phyloP scores from a whole-genome alignment of 1,140 invertebrate genomes.

The Oscheius sp. region DNA sequence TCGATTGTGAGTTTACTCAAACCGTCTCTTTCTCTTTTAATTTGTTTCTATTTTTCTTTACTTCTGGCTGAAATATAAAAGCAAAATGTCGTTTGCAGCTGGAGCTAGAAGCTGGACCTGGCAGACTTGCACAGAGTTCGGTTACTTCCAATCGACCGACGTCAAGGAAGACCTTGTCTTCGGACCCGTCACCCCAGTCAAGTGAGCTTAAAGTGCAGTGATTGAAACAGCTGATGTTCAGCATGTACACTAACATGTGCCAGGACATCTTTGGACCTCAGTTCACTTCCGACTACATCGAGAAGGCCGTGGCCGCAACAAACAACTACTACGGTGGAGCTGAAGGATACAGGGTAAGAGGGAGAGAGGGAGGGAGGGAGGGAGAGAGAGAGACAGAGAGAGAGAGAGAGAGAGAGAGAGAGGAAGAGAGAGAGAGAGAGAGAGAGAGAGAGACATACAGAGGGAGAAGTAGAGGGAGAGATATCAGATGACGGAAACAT shows the following conservation, averaged over 20 bases:
- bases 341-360: constrained; percentile 73
- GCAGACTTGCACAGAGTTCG: constrained; percentile 92
- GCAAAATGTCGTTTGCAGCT: constrained; percentile 26
- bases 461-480: constrained; percentile 73
- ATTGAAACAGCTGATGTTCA: constrained; percentile 69
- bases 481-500: constrained; percentile 70
- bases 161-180: constrained; percentile 71
- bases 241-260: constrained; percentile 77
- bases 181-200: constrained; percentile 62
- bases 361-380: too few species aligned
- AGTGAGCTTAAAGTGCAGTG: constrained; percentile 61
- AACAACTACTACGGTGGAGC: constrained; percentile 79
- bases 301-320: constrained; percentile 66
- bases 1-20: constrained; percentile 11
- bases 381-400: too few species aligned
- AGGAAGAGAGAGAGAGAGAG: too few species aligned
- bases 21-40: not conserved
- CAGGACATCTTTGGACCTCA: constrained; percentile 74
- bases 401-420: too few species aligned
- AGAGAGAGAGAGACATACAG: too few species aligned
- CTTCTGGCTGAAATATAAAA: too few species aligned
- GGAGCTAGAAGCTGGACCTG: constrained; percentile 76
- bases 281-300: constrained; percentile 68
- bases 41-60: too few species aligned
- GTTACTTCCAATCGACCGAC: constrained; percentile 84